Evolutionary conservation across 2,888 invertebrate species (phyloP), one percentile per base, ranked within the genome.

Genomic region (Ectemnius lituratus): DNA sequence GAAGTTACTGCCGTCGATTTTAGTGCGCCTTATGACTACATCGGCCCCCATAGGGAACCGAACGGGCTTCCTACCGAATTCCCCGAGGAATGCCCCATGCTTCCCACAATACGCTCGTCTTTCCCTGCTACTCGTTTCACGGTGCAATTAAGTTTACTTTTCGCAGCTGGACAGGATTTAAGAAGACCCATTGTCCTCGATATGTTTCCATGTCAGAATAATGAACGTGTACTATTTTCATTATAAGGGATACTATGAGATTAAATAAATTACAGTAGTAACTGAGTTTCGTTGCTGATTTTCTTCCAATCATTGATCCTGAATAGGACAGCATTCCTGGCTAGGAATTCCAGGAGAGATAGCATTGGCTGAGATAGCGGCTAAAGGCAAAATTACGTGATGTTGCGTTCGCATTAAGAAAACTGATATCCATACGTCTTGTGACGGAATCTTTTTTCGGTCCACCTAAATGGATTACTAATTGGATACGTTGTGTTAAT

Each of bases 1-100:
- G 81, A 87, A 87, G 84, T 86, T 84, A 85, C 83, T 80, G 81
- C 80, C 78, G 75, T 75, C 79, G 85, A 83, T 86, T 86, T 85
- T 78, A 83, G 80, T 76, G 81, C 78, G 75, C 75, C 86, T 86
- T 85, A 87, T 84, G 85, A 84, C 87, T 86, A 83, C 84, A 84
- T 84, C 78, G 82, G 70, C 49, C 73, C 78, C 74, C 82, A 57
- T 57, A 71, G 70, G 79, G 37, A 67, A 66, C 57, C 52, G 67
- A 18, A 37, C 37, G 16, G 56, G 28, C 47, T 18, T 5, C 49
- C 16, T 59, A 46, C 64, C 57, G 64, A 52, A 56, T 23, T 60
- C 79, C 60, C 75, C n/a, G 61, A 71, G 70, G 72, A 70, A 62
- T 69, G 56, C 69, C 20, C 67, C 45, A 70, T 75, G 67, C 68